Conservation (phyloP, 2,113 vertebrate species). For the Megaceryle maxima region DNA sequence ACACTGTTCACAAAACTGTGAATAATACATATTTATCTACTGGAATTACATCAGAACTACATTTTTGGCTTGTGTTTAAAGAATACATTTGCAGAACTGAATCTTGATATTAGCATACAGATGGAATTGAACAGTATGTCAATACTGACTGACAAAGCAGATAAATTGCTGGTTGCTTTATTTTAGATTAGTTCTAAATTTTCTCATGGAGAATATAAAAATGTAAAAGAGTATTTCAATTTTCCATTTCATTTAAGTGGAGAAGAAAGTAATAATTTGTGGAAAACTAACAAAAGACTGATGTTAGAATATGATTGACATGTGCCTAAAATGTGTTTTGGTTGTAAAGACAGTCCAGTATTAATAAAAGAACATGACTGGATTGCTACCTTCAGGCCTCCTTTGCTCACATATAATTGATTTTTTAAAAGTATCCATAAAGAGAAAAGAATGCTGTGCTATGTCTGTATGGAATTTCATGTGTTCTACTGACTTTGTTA, state of each 20-base stretch:
- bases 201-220: conserved; percentile 63
- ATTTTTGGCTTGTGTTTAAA: conserved; percentile 56
- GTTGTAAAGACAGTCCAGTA: conserved; percentile 41
- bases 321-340: conserved; percentile 52
- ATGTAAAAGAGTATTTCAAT: conserved; percentile 71
- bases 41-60: conserved; percentile 40
- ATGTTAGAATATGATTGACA: conserved; percentile 61
- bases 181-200: conserved; percentile 69
- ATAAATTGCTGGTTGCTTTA: conserved; percentile 55
- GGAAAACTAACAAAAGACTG: conserved; percentile 64
- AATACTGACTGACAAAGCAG: conserved; percentile 72
- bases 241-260: conserved; percentile 70
- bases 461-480: conserved; percentile 11
- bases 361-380: conserved; percentile 49
- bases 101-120: conserved; percentile 76
- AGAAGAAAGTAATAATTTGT: conserved; percentile 70
- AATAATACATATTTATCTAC: conserved; percentile 51
- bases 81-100: conserved; percentile 57
- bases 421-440: conserved; percentile 40
- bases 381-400: conserved; percentile 27
- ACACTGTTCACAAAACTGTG: background rate
- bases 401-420: conserved; percentile 43
- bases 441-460: background rate
- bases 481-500: background rate
- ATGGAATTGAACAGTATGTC: conserved; percentile 70